Evolutionary conservation across 92 coral and sea anemone species (phyloP), one percentile per base, ranked within the genome.

Genomic region (Paramuricea clavata): DNA sequence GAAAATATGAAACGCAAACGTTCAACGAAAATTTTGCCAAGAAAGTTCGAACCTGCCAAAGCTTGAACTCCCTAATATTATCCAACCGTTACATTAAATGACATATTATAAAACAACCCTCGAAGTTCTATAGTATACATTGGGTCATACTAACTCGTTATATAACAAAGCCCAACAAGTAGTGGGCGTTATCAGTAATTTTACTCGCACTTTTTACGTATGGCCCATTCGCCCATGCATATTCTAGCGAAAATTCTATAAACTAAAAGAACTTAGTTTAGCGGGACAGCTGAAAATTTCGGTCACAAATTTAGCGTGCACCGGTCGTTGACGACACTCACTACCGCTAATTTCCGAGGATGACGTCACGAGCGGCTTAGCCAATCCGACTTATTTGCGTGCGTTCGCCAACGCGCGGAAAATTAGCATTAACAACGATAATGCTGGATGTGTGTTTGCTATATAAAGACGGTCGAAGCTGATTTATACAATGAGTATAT

Each of bases 301-400:
- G 6, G 25, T 54, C 62, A 6, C 17, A 54, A 10, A 54, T 54
- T 21, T 54, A 19, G 6, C 27, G 27, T 21, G 36, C 41, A n/a
- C 39, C 72, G 2, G 72, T 65, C 22, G 41, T 4, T 65, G 41
- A 31, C 41, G 72, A 65, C 72, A 28, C 39, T 27, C 11, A 21
- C 19, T 54, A 54, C 62, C 72, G 72, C 22, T 65, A 65, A 65
- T 65, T 65, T 25, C 36, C 72, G 72, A 65, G 17, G 36, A 33
- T 65, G 72, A 65, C 72, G 72, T 65, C 72, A 31, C 72, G 36
- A 6, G 72, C 39, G 16, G 32, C 22, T 33, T 3, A 27, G 39
- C 72, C 72, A 65, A 65, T 65, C 39, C 12, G 35, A 15, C 15
- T 65, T 15, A n/a, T 11, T 65, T 27, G 41, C 39, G 72, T 5